Percentiles rank a stretch among this genome's conserved stretches.
Conservation (phyloP, 2,797 vertebrate genomes). For the Spheniscus humboldti region DNA sequence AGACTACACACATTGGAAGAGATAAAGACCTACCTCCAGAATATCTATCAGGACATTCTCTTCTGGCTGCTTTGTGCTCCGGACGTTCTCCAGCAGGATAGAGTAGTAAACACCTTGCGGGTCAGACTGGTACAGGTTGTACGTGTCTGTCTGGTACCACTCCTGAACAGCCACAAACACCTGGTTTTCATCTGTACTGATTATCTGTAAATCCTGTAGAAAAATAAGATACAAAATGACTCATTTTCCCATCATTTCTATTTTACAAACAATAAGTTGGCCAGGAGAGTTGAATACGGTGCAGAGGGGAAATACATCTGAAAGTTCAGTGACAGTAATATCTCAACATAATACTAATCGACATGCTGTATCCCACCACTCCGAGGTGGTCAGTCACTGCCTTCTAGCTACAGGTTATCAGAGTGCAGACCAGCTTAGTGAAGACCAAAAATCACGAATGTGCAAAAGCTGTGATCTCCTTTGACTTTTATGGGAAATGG, state of each 20-base stretch:
- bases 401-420: neutral
- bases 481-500: neutral
- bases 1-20: neutral
- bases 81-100: conserved; percentile 87
- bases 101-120: conserved; percentile 86
- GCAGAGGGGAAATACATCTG: neutral
- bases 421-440: neutral
- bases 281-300: neutral
- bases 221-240: neutral
- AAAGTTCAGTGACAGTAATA: neutral
- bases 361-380: neutral
- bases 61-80: conserved; percentile 92
- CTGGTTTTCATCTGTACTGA: conserved; percentile 94
- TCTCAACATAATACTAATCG: neutral
- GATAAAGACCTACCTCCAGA: conserved; percentile 81
- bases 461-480: neutral
- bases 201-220: conserved; percentile 88
- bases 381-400: neutral
- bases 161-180: conserved; percentile 95
- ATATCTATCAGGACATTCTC: conserved; percentile 91
- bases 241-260: neutral
- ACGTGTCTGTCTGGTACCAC: conserved; percentile 94
- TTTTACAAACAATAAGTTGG: neutral
- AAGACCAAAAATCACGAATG: neutral
- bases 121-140: conserved; percentile 96